A percentile compares a stretch with the other conserved stretches of the same genome.
These are phyloP conservation scores for Halcyon senegalensis DNA, from an alignment of 2,113 vertebrate genomes.

Conservation along the genomic window DNA sequence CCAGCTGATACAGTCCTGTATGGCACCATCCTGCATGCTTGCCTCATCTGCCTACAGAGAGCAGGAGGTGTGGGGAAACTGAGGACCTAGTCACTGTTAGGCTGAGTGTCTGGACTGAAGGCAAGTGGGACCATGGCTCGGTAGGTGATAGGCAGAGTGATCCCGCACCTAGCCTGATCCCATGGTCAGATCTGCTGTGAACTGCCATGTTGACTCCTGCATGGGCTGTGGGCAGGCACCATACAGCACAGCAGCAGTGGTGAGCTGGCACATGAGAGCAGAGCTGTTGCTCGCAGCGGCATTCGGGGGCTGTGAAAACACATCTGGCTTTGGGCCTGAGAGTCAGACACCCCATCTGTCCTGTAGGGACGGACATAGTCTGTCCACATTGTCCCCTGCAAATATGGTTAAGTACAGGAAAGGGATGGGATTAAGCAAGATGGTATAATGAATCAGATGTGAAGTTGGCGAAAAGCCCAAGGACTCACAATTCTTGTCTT, in stretches of 20 bases:
- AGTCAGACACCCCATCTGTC: neutral
- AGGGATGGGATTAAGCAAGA: neutral
- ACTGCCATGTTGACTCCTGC: neutral
- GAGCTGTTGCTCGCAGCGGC: neutral
- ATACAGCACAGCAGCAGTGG: rapidly evolving
- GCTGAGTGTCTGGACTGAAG: neutral
- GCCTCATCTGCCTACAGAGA: neutral
- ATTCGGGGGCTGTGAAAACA: neutral
- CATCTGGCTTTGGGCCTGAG: neutral
- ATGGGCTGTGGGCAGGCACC: rapidly evolving
- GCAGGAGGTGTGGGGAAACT: neutral
- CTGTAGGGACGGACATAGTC: neutral
- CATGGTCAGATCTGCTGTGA: neutral
- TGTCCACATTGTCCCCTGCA: neutral
- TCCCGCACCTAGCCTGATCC: neutral
- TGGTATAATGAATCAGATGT: neutral
- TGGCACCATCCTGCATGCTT: neutral
- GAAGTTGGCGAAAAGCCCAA: neutral
- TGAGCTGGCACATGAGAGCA: neutral
- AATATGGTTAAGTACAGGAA: neutral
- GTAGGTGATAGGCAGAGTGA: neutral
- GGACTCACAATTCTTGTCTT: neutral
- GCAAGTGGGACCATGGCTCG: rapidly evolving
- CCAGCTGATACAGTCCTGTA: neutral
- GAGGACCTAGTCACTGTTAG: neutral